Evolutionary conservation across 2,797 vertebrate species (phyloP).

Genomic region (Malacoraja senta): DNA sequence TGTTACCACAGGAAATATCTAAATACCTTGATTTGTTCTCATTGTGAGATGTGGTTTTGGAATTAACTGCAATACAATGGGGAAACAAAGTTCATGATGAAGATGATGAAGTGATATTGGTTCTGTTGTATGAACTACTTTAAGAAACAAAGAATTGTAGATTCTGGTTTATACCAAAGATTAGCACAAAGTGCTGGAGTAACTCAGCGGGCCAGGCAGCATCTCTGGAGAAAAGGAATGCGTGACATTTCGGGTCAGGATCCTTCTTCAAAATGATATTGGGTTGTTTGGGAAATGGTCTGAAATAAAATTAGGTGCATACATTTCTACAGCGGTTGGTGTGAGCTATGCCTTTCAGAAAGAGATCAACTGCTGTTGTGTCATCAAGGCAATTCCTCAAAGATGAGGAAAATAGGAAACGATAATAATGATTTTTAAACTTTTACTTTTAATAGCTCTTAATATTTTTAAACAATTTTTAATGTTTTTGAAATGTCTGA

Average conservation of each 20-base stretch:
- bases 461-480: too few species aligned
- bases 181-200: too few species aligned
- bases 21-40: not conserved
- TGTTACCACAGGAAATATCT: not conserved
- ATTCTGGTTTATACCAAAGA: too few species aligned
- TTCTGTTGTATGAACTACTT: not conserved
- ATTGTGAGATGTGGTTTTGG: not conserved
- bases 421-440: not conserved
- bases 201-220: too few species aligned
- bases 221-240: too few species aligned
- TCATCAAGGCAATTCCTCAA: not conserved
- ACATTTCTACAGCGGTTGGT: not conserved
- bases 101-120: not conserved
- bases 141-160: not conserved
- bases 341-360: not conserved
- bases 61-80: not conserved
- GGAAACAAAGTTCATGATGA: not conserved
- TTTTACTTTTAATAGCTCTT: too few species aligned
- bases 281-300: not conserved
- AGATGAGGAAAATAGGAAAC: not conserved
- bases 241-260: too few species aligned
- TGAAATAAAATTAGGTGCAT: not conserved
- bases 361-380: not conserved
- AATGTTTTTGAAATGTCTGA: too few species aligned
- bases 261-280: not conserved